Conservation (phyloP, 1,140 invertebrate species). For the Drosophila sp. region DNA sequence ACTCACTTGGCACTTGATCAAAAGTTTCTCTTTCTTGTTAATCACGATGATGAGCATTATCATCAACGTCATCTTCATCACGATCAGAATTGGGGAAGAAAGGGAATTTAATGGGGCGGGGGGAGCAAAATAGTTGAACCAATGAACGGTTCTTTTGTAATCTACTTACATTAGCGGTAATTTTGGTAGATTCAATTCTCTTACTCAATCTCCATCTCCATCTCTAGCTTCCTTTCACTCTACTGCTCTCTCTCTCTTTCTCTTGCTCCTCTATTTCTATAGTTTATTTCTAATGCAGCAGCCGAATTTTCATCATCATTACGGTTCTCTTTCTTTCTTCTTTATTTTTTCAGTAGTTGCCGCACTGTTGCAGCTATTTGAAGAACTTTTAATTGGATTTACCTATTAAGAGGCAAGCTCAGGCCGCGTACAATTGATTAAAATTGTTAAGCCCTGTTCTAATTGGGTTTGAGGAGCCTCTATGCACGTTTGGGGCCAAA, state of each 20-base stretch:
- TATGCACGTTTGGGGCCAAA: not conserved
- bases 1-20: too few species aligned
- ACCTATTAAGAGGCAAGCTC: slow-evolving; percentile 51
- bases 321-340: slow-evolving; percentile 31
- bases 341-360: not conserved
- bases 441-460: slow-evolving; percentile 59
- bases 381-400: slow-evolving; percentile 62
- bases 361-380: slow-evolving; percentile 18
- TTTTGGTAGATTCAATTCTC: not conserved
- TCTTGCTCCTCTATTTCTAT: too few species aligned
- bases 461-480: slow-evolving; percentile 30
- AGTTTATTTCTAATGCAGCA: slow-evolving; percentile 5
- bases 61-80: not conserved
- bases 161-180: slow-evolving; percentile 58
- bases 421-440: slow-evolving; percentile 56
- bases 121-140: too few species aligned
- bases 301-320: slow-evolving; percentile 41
- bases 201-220: too few species aligned
- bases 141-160: slow-evolving; percentile 55
- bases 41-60: too few species aligned
- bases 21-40: too few species aligned
- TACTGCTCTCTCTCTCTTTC: too few species aligned
- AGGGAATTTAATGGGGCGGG: too few species aligned
- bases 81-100: too few species aligned
- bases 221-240: too few species aligned